Base-by-base conservation (phyloP, 2,888 invertebrate genomes). In the Stictocephala bisonia region DNA sequence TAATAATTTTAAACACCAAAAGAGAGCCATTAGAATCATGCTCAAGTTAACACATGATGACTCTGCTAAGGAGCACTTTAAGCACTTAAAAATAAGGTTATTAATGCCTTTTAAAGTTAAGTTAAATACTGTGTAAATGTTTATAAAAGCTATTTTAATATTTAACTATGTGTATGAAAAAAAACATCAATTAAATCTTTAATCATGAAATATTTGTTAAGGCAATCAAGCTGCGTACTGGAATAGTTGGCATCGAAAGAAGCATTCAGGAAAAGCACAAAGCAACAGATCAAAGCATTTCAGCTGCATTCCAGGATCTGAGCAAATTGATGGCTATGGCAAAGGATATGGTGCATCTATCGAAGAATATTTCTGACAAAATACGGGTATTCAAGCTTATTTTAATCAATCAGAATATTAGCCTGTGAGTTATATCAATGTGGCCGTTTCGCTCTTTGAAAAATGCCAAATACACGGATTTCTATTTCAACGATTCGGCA, bases 221-320 rank as follows among this genome's bases (percentile, higher is more conserved):
- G 31, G 50, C 48, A 1, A 91, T 92, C 66, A 92, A 93, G 84
- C 88, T 92, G 51, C 86, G 93, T 64, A 91, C 92, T 7, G 99
- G 99, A 58, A 99, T 99, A 81, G 93, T 95, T 51, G 99, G 99
- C 1, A 99, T 99, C 79, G 99, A 99, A 84, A 88, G 95, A 80
- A 92, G 93, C 80, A 88, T 99, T 75, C 93, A 95, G 81, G 94
- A 96, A 81, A 94, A 94, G 82, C 94, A 96, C 60, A 92, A 93
- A 83, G 93, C 93, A 48, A 96, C 97, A 0, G 95, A 97, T 85
- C 91, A 93, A 81, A 96, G 93, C 82, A 99, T 99, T 79, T 91
- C 90, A 15, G 87, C 92, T 78, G 99, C 99, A 1, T 99, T 99
- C 85, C 93, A 98, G 85, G 99, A 99, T 85, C 88, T 99, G 70